These are phyloP conservation scores for Mythimna pallens DNA, from an alignment of 2,888 invertebrate species.

Conservation along the genomic window DNA sequence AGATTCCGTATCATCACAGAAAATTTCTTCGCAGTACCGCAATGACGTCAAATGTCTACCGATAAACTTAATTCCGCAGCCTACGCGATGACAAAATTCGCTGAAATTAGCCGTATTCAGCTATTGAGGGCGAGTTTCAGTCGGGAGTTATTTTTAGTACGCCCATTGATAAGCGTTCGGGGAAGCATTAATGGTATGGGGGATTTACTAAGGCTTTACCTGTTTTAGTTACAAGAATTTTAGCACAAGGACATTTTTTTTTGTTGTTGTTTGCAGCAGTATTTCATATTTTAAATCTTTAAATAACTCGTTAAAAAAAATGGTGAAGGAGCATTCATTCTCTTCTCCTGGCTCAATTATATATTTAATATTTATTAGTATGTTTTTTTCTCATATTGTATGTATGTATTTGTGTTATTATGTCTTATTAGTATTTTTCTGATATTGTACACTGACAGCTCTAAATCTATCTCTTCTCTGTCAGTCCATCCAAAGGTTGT, in stretches of 20 bases:
- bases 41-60: slow-evolving; percentile 14
- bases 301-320: too few relatives aligned
- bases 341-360: too few relatives aligned
- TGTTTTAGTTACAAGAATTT: slow-evolving; percentile 9
- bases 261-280: too few relatives aligned
- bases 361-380: too few relatives aligned
- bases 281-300: too few relatives aligned
- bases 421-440: too few relatives aligned
- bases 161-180: slow-evolving; percentile 28
- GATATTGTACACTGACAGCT: too few relatives aligned
- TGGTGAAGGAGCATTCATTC: too few relatives aligned
- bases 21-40: not conserved
- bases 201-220: slow-evolving; percentile 25
- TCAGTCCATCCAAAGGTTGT: too few relatives aligned
- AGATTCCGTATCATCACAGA: not conserved
- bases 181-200: slow-evolving; percentile 26
- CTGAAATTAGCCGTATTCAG: not conserved
- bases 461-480: too few relatives aligned
- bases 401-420: too few relatives aligned
- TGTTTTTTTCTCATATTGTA: too few relatives aligned
- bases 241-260: not conserved
- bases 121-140: slow-evolving; percentile 3
- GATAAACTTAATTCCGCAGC: not conserved
- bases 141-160: slow-evolving; percentile 43
- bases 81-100: slow-evolving; percentile 21